A percentile compares a stretch with the other conserved stretches of the same genome.
Evolutionary conservation across 1,140 invertebrate genomes (phyloP).

Genomic region (Danaus melanippus): DNA sequence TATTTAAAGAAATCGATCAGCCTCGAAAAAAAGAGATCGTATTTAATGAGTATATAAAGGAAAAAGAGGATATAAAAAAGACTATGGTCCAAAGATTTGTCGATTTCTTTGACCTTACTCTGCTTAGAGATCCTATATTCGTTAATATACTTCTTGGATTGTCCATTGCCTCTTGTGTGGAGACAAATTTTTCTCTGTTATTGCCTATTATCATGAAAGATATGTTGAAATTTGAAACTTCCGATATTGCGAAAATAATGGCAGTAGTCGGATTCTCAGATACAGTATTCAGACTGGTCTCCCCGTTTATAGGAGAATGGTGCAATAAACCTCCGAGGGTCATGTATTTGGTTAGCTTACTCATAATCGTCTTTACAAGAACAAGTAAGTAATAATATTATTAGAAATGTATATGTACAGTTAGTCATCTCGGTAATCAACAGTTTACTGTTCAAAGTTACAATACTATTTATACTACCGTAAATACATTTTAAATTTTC

Average conservation of each 20-base stretch:
- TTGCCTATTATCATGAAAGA: constrained; percentile 78
- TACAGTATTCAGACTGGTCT: constrained; percentile 73
- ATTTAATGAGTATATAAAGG: constrained; percentile 13
- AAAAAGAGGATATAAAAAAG: constrained; percentile 26
- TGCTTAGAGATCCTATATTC: constrained; percentile 58
- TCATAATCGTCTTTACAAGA: constrained; percentile 74
- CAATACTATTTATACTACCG: too few species aligned
- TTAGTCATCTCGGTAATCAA: too few species aligned
- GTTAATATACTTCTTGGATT: constrained; percentile 79
- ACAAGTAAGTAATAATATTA: constrained; percentile 69
- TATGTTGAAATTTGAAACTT: constrained; percentile 68
- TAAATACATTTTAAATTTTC: not conserved
- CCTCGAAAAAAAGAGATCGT: constrained; percentile 28
- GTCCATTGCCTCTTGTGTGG: constrained; percentile 77
- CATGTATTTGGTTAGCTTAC: constrained; percentile 76
- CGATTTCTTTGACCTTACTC: constrained; percentile 59
- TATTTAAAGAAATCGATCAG: constrained; percentile 47
- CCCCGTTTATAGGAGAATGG: constrained; percentile 76
- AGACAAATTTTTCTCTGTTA: constrained; percentile 78
- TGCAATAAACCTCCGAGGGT: constrained; percentile 73
- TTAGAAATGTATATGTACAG: too few species aligned
- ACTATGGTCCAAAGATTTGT: constrained; percentile 33
- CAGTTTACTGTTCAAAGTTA: too few species aligned
- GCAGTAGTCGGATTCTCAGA: constrained; percentile 74
- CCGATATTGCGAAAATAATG: constrained; percentile 75